These are phyloP conservation scores for Ecdyonurus torrentis DNA, from an alignment of 2,888 invertebrate species.

Conservation along the genomic window DNA sequence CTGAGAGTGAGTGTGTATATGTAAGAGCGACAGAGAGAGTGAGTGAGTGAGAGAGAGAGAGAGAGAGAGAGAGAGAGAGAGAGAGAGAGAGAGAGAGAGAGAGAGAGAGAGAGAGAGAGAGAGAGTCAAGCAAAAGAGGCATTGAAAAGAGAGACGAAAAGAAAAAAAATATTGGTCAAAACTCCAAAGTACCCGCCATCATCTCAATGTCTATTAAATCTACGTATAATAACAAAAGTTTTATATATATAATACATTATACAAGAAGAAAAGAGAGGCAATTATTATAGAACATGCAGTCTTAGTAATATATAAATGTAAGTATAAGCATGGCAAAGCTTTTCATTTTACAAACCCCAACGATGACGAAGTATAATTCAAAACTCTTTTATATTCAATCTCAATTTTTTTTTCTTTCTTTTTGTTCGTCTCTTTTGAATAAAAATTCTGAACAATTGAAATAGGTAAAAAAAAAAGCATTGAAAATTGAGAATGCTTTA, in stretches of 20 bases:
- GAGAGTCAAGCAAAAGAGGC: too few species aligned
- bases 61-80: too few species aligned
- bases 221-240: neutral
- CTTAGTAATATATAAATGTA: neutral
- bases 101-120: too few species aligned
- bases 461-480: too few species aligned
- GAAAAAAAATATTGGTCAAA: neutral
- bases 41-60: too few species aligned
- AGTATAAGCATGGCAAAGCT: neutral
- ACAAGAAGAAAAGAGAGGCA: neutral
- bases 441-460: neutral
- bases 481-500: neutral
- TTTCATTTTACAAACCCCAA: neutral
- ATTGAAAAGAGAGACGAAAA: neutral
- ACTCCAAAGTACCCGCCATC: neutral
- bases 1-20: too few species aligned
- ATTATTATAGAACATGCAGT: neutral
- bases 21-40: too few species aligned
- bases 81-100: too few species aligned
- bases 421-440: neutral
- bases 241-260: too few species aligned
- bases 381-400: neutral
- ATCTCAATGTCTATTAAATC: neutral
- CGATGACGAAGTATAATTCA: neutral
- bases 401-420: neutral